Evolutionary conservation across 2,113 vertebrate genomes (phyloP).

Genomic region (Emydocephalus ijimae): DNA sequence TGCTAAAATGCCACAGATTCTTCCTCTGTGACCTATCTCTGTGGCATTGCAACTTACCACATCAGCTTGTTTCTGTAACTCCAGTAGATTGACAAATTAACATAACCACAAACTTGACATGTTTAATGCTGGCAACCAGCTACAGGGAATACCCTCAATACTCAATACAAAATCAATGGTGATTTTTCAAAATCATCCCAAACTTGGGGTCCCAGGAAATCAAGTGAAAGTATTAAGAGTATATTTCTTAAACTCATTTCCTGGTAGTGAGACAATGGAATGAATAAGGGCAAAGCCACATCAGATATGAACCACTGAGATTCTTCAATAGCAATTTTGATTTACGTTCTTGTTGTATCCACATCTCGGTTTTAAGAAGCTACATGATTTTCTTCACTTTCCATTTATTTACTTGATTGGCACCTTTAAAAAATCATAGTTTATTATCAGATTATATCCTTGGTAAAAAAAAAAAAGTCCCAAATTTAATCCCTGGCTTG

Average conservation of each 20-base stretch:
- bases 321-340: background rate
- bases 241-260: background rate
- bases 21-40: background rate
- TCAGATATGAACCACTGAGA: background rate
- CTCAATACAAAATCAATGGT: background rate
- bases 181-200: background rate
- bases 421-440: background rate
- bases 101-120: background rate
- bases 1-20: background rate
- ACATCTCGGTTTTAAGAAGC: background rate
- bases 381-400: background rate
- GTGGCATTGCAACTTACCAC: background rate
- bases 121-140: background rate
- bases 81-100: background rate
- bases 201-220: background rate
- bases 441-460: no score
- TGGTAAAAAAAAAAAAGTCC: background rate
- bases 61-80: background rate
- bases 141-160: background rate
- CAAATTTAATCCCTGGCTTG: background rate
- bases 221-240: background rate
- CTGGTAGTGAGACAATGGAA: background rate
- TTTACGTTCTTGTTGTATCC: background rate
- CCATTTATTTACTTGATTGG: background rate
- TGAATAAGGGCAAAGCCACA: background rate